These are phyloP conservation scores for Penaeus monodon DNA, from an alignment of 2,888 invertebrate species.

Conservation along the genomic window DNA sequence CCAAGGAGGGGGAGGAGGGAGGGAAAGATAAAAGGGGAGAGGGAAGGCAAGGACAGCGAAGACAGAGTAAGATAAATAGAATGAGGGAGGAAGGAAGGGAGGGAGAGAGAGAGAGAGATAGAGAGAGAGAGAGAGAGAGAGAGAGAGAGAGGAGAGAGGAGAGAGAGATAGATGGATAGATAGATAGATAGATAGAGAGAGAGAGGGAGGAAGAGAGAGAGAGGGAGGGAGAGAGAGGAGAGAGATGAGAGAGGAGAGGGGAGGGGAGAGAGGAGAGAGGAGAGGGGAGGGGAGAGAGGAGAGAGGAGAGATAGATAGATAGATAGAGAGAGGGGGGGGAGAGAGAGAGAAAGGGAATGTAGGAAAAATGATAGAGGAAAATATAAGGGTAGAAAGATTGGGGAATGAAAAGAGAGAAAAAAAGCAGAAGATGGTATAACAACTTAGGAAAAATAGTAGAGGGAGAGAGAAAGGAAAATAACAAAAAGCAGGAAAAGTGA, in stretches of 20 bases:
- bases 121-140: too few species aligned
- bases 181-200: neutral
- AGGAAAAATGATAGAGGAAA: neutral
- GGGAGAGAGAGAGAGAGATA: too few species aligned
- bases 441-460: neutral
- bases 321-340: neutral
- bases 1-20: neutral
- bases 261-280: neutral
- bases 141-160: neutral
- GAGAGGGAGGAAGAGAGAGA: constrained; percentile 4
- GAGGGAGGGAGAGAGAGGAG: neutral
- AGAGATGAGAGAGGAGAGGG: neutral
- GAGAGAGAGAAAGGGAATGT: neutral
- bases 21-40: neutral
- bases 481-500: neutral
- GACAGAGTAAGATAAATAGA: too few species aligned
- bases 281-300: neutral
- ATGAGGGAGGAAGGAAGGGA: neutral
- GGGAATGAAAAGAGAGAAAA: neutral
- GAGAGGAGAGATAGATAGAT: neutral
- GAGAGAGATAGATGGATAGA: neutral
- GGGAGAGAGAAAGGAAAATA: neutral
- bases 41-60: neutral
- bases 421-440: neutral
- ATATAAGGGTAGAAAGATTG: neutral